Evolutionary conservation across 2,888 invertebrate species (phyloP).

Genomic region (Panzeria rudis): DNA sequence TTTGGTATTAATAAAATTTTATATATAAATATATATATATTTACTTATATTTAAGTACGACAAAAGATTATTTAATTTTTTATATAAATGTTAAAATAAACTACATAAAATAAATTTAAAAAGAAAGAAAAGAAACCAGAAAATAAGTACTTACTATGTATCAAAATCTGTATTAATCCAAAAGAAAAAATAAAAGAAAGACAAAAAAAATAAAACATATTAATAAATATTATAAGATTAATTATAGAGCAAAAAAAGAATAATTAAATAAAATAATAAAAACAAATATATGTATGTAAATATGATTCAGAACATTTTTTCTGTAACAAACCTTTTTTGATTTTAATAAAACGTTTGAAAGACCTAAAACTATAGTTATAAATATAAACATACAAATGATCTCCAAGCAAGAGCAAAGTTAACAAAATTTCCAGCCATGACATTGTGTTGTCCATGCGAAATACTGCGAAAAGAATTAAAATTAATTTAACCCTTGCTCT

Average conservation of each 20-base stretch:
- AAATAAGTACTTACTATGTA: not conserved
- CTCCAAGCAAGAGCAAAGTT: too few relatives aligned
- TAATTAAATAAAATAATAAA: constrained; percentile 26
- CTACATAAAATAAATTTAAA: not conserved
- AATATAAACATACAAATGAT: not conserved
- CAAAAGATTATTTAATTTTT: constrained; percentile 39
- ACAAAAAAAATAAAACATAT: constrained; percentile 7
- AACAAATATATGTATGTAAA: constrained; percentile 31
- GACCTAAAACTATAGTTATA: not conserved
- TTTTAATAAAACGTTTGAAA: constrained; percentile 15
- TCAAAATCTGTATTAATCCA: constrained; percentile 4
- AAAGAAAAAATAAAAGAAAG: not conserved
- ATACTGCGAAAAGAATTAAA: too few relatives aligned
- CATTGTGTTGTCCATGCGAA: too few relatives aligned
- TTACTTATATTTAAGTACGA: constrained; percentile 16
- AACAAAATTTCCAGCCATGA: not conserved
- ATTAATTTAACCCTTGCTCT: too few relatives aligned
- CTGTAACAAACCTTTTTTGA: constrained; percentile 25
- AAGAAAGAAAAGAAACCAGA: not conserved
- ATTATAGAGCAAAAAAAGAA: constrained; percentile 4
- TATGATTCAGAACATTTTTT: not conserved
- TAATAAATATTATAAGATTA: constrained; percentile 34
- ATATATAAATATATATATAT: constrained; percentile 21
- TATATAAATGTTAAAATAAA: constrained; percentile 50
- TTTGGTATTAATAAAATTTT: constrained; percentile 37